Conservation (phyloP, 2,888 invertebrate species). For the Chloroclysta siterata region DNA sequence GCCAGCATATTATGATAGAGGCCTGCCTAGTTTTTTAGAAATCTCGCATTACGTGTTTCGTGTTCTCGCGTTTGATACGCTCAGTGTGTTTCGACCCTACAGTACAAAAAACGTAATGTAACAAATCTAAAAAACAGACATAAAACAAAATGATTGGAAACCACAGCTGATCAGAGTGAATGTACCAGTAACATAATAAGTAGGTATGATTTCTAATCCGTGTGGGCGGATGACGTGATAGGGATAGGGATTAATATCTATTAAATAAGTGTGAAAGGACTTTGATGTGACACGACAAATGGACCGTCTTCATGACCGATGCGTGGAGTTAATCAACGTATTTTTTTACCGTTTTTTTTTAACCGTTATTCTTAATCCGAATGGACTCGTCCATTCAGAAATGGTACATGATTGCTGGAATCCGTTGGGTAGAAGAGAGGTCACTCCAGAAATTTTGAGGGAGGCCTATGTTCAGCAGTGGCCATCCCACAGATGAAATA, state of each 20-base stretch:
- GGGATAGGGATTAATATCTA: slow-evolving; percentile 64
- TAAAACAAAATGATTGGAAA: slow-evolving; percentile 30
- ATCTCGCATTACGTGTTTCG: background rate
- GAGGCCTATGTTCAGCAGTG: no score
- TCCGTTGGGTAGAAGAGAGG: no score
- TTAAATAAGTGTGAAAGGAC: slow-evolving; percentile 62
- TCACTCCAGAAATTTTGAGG: no score
- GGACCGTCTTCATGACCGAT: slow-evolving; percentile 44
- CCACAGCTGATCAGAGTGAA: slow-evolving; percentile 25
- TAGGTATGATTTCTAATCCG: slow-evolving; percentile 49
- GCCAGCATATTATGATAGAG: no score
- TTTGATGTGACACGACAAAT: slow-evolving; percentile 71
- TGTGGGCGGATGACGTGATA: slow-evolving; percentile 66
- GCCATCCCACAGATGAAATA: no score
- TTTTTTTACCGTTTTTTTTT: slow-evolving; percentile 19
- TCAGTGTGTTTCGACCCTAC: background rate
- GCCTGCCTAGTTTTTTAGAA: background rate
- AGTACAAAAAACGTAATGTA: background rate
- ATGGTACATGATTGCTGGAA: no score
- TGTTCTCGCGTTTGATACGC: background rate
- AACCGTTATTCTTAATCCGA: slow-evolving; percentile 38
- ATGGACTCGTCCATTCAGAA: slow-evolving; percentile 17
- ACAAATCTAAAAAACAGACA: background rate
- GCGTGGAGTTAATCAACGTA: slow-evolving; percentile 42
- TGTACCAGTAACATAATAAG: slow-evolving; percentile 37